A percentile compares a stretch with the other conserved stretches of the same genome.
These are phyloP conservation scores for Desmophyllum pertusum DNA, from an alignment of 92 coral and sea anemone genomes.

Conservation along the genomic window DNA sequence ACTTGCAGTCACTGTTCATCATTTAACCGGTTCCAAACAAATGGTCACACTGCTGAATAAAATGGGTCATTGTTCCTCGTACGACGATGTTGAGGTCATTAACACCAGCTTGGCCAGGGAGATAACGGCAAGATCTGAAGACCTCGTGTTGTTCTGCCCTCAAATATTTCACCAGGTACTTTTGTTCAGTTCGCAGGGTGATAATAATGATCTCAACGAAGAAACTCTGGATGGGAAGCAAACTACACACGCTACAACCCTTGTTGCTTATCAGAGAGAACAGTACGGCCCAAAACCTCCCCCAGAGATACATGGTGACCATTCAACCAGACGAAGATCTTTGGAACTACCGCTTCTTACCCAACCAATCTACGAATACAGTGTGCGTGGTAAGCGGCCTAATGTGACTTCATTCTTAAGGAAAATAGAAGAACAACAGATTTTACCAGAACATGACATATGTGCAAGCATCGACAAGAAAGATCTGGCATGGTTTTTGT, in stretches of 20 bases:
- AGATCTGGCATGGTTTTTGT: constrained; percentile 32
- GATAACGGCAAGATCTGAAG: constrained; percentile 25
- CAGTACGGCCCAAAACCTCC: constrained; percentile 28
- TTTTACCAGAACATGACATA: neutral
- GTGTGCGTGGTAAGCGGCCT: constrained; percentile 37
- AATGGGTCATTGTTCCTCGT: constrained; percentile 59
- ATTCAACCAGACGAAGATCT: constrained; percentile 29
- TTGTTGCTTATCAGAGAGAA: constrained; percentile 31
- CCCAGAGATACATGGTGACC: constrained; percentile 32
- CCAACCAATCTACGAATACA: constrained; percentile 29
- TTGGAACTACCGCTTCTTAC: neutral
- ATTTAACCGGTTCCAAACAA: constrained; percentile 58
- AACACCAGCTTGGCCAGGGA: constrained; percentile 38
- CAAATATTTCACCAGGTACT: constrained; percentile 38
- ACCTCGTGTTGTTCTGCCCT: constrained; percentile 41
- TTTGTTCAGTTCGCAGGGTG: constrained; percentile 55
- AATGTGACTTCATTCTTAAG: constrained; percentile 1
- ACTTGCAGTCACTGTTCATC: constrained; percentile 49
- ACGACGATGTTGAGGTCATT: constrained; percentile 35
- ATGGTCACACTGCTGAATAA: constrained; percentile 43
- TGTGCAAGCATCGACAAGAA: neutral
- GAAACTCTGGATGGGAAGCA: constrained; percentile 56
- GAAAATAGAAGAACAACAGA: constrained; percentile 7
- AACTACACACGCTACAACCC: constrained; percentile 51
- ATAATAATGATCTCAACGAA: constrained; percentile 50